phyloP scores from a whole-genome alignment of 2,797 vertebrate species.

The Ciconia nigra region DNA sequence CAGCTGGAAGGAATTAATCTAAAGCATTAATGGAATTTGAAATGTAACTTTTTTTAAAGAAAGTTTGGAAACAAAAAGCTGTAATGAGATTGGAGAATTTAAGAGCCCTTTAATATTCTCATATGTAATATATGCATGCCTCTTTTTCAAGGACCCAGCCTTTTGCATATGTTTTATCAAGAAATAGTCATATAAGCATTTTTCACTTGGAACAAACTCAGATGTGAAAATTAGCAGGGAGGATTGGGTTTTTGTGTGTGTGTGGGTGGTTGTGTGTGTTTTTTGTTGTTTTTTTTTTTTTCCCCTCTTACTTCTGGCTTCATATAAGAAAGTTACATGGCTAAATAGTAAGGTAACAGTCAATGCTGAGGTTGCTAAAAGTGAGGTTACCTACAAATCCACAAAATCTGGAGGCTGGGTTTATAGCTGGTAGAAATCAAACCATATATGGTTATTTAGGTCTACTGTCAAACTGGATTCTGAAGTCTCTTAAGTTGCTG shows the following conservation, averaged over 20 bases:
- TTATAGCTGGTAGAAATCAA: neutral
- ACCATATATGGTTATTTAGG: neutral
- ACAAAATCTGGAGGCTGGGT: neutral
- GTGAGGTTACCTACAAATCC: neutral
- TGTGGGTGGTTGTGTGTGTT: too few relatives aligned
- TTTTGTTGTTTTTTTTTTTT: neutral
- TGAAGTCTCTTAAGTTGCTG: neutral
- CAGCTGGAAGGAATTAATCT: constrained; percentile 16
- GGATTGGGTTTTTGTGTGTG: too few relatives aligned
- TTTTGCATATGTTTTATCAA: neutral
- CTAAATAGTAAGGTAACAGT: neutral
- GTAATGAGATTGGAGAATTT: neutral
- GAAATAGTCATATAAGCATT: neutral
- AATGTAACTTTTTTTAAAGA: neutral
- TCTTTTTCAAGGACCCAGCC: neutral
- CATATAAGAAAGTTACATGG: neutral
- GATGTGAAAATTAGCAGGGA: neutral
- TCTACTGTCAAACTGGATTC: neutral
- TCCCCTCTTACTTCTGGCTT: neutral
- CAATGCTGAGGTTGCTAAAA: neutral
- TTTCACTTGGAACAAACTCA: neutral
- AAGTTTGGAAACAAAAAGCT: neutral
- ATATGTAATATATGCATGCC: neutral
- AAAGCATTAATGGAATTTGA: neutral
- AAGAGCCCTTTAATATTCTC: neutral